phyloP scores from a whole-genome alignment of 2,797 vertebrate genomes.

The Muscicapa striata region DNA sequence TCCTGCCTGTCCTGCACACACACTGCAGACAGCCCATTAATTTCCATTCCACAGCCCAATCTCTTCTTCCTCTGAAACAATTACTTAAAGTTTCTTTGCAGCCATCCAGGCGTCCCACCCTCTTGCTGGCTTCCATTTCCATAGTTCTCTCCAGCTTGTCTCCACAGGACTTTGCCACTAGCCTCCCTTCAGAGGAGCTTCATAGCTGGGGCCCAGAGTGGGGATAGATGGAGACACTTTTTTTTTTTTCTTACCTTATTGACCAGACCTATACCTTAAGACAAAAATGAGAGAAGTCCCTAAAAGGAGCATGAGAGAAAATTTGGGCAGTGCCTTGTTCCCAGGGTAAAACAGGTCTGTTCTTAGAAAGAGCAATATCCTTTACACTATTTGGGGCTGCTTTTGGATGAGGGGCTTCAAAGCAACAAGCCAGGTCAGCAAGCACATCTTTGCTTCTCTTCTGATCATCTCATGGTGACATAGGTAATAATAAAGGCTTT shows the following conservation, averaged over 20 bases:
- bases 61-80: slow-evolving; percentile 15
- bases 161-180: background rate
- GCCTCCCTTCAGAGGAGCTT: background rate
- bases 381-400: background rate
- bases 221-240: background rate
- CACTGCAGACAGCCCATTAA: background rate
- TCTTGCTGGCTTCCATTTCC: background rate
- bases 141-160: background rate
- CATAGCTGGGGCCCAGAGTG: background rate
- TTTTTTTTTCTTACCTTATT: background rate
- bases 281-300: background rate
- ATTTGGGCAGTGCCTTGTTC: background rate
- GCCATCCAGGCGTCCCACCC: background rate
- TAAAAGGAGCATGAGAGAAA: background rate
- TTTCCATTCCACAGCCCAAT: background rate
- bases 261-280: background rate
- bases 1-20: background rate
- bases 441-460: background rate
- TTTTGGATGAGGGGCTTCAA: background rate
- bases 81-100: slow-evolving; percentile 7
- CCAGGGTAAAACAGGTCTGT: background rate
- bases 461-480: background rate
- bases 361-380: background rate
- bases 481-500: background rate
- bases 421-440: background rate